Conservation (phyloP, 1,140 invertebrate species). For the Drosophila ananassae region DNA sequence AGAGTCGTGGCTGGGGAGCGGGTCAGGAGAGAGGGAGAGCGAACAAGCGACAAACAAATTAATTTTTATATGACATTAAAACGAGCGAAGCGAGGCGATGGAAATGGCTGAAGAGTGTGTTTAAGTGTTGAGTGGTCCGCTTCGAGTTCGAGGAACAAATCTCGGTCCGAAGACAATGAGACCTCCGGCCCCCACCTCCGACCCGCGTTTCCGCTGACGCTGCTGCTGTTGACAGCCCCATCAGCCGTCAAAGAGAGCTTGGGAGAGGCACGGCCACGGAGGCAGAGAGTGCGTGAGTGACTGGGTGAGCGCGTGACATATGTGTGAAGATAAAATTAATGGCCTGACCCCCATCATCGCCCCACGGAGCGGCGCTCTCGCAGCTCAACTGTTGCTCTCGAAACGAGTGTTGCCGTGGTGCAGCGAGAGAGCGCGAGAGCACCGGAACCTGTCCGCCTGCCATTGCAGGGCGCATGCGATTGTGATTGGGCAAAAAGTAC, state of each 20-base stretch:
- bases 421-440: slow-evolving; percentile 38
- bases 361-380: slow-evolving; percentile 47
- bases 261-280: slow-evolving; percentile 21
- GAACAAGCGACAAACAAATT: slow-evolving; percentile 77
- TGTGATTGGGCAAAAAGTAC: slow-evolving; percentile 83
- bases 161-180: slow-evolving; percentile 71
- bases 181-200: slow-evolving; percentile 51
- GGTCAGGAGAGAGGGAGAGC: slow-evolving; percentile 15
- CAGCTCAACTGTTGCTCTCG: slow-evolving; percentile 71
- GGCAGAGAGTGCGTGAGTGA: slow-evolving; percentile 23
- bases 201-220: slow-evolving; percentile 4
- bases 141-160: slow-evolving; percentile 64
- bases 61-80: slow-evolving; percentile 83
- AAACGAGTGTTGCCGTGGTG: slow-evolving; percentile 70
- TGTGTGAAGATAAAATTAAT: slow-evolving; percentile 80
- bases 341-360: slow-evolving; percentile 29
- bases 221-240: slow-evolving; percentile 44
- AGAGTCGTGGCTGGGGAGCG: neutral
- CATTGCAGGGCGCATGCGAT: slow-evolving; percentile 81
- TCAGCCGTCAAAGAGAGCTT: slow-evolving; percentile 24
- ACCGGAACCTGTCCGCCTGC: slow-evolving; percentile 56
- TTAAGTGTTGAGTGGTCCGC: slow-evolving; percentile 74
- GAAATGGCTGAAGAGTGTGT: slow-evolving; percentile 59
- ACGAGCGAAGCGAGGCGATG: slow-evolving; percentile 73
- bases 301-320: slow-evolving; percentile 62